phyloP scores from a whole-genome alignment of 1,140 invertebrate genomes.

The Drosophila pallidifrons region DNA sequence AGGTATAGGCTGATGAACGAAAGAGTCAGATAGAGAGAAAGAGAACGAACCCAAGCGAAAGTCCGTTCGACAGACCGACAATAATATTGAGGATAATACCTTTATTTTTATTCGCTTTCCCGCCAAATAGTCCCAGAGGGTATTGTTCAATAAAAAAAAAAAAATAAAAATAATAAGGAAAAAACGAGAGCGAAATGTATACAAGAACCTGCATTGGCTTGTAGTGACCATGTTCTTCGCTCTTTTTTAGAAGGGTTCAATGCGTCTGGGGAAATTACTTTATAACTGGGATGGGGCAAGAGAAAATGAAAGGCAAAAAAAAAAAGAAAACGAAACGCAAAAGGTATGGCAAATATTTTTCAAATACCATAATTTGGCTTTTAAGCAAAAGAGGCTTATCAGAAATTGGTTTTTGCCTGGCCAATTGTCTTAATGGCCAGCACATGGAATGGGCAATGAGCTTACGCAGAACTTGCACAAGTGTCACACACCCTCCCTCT shows the following conservation, averaged over 20 bases:
- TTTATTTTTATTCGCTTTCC: conserved; percentile 74
- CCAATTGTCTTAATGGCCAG: conserved; percentile 79
- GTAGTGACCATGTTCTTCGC: conserved; percentile 59
- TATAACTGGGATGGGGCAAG: conserved; percentile 38
- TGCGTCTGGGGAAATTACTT: conserved; percentile 82
- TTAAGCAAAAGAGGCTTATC: conserved; percentile 82
- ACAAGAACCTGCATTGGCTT: conserved; percentile 39
- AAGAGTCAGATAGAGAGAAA: not conserved
- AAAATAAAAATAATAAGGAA: conserved; percentile 24
- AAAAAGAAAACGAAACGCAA: conserved; percentile 24
- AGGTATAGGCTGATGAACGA: conserved; percentile 33
- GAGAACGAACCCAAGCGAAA: not conserved
- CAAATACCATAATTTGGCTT: conserved; percentile 82
- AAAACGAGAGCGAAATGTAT: not conserved
- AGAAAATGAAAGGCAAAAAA: conserved; percentile 2
- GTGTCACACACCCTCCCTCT: conserved; percentile 30
- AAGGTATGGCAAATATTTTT: conserved; percentile 62
- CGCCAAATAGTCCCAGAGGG: conserved; percentile 76
- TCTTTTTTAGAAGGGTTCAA: conserved; percentile 64
- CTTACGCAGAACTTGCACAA: conserved; percentile 47
- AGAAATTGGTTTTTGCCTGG: conserved; percentile 79
- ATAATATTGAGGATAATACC: conserved; percentile 83
- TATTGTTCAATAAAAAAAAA: conserved; percentile 74
- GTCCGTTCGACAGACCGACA: conserved; percentile 48
- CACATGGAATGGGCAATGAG: conserved; percentile 60